These are phyloP conservation scores for Cuniculus paca DNA, from an alignment of 2,797 vertebrate genomes.

Conservation along the genomic window DNA sequence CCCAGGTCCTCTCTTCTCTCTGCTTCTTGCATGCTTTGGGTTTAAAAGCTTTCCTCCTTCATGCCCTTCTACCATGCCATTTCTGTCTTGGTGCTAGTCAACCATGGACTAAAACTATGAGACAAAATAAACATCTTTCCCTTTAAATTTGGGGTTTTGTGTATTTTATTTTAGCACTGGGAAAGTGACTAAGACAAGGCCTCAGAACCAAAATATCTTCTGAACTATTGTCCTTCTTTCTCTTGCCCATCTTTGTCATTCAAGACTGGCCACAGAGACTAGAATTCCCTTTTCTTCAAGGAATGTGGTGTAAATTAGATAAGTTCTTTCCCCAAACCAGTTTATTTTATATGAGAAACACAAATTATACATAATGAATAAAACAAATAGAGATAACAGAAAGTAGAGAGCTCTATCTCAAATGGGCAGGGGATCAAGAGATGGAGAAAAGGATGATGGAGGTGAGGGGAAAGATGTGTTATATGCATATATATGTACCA, in stretches of 20 bases:
- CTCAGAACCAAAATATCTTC: neutral
- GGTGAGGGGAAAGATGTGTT: neutral
- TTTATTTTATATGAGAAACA: neutral
- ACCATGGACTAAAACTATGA: neutral
- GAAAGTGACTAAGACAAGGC: neutral
- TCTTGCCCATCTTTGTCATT: neutral
- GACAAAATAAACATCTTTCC: neutral
- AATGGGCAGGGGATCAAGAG: neutral
- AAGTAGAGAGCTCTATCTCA: neutral
- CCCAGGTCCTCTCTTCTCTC: neutral
- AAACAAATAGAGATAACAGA: neutral
- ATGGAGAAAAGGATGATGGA: neutral
- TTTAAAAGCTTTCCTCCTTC: neutral
- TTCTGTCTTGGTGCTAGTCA: no score
- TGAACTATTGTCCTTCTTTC: neutral
- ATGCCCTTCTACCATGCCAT: neutral
- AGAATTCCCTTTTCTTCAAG: neutral
- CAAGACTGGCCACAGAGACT: neutral
- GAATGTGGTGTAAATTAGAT: neutral
- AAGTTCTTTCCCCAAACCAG: rapidly evolving
- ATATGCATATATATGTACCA: neutral
- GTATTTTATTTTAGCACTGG: neutral
- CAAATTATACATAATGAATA: neutral
- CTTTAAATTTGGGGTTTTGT: neutral
- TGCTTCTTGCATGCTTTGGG: neutral